Conservation (phyloP, 2,797 vertebrate species). For the Erpetoichthys calabaricus region DNA sequence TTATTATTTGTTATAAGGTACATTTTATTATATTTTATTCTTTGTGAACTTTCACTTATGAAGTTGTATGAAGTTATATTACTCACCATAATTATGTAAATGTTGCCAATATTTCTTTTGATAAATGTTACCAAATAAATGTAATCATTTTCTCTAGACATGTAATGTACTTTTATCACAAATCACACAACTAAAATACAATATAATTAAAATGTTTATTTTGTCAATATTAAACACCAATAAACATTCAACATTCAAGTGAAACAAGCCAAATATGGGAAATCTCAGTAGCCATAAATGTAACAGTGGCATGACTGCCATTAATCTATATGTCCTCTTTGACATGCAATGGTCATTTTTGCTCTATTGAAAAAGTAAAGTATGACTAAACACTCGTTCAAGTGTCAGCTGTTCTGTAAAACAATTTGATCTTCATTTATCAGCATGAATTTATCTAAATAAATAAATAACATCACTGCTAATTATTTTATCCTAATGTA, state of each 20-base stretch:
- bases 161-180: conserved; percentile 6
- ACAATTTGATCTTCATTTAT: too few species aligned
- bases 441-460: too few species aligned
- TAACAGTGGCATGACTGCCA: too few species aligned
- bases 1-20: conserved; percentile 10
- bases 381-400: too few species aligned
- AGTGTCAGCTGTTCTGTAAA: too few species aligned
- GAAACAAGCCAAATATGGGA: too few species aligned
- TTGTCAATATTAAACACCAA: too few species aligned
- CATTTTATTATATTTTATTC: conserved; percentile 1
- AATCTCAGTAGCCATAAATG: too few species aligned
- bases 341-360: too few species aligned
- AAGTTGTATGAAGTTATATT: conserved; percentile 9
- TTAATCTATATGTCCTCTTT: too few species aligned
- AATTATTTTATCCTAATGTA: background rate
- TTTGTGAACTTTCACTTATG: conserved; percentile 10
- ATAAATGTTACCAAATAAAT: conserved; percentile 8
- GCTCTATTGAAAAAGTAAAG: too few species aligned
- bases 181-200: conserved; percentile 5
- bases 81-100: conserved; percentile 12
- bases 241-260: too few species aligned
- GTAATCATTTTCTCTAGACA: conserved; percentile 5
- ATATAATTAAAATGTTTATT: conserved; percentile 12
- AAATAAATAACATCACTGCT: background rate
- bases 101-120: conserved; percentile 10